Evolutionary conservation across 1,140 invertebrate genomes (phyloP), one percentile per base, ranked within the genome.

Genomic region (Drosophila chauvacae): DNA sequence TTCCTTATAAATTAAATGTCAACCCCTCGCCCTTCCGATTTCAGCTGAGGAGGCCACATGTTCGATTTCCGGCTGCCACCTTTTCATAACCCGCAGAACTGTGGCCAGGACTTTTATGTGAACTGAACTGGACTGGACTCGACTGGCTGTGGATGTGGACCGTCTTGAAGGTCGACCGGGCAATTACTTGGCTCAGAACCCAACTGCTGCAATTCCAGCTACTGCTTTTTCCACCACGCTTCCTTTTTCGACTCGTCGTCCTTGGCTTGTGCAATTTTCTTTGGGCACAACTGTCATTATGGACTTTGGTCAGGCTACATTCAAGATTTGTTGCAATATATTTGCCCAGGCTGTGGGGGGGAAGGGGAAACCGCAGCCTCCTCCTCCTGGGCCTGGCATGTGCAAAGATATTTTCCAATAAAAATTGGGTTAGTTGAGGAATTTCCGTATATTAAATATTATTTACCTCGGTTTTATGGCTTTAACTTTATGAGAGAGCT

Each of bases 1-100:
- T 51, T 75, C 63, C 81, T 63, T 88, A 77, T 84, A 88, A 87
- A 88, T 87, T 88, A 84, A 88, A 87, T 87, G 84, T 80, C 76
- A 80, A 51, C 63, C 42, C 30, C 42, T 35, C 73, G 11, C n/a
- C 26, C 70, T 85, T 81, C 68, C 82, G 74, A 83, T 86, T 76
- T 75, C 45, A 42, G 51, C 77, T 83, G 81, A 66, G 83, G 81
- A 66, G 83, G 74, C 80, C 84, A 87, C 85, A 87, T 87, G 84
- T 75, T 84, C 73, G 77, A 84, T 80, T 88, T 87, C 80, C 85
- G 84, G 80, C 69, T 51, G 57, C 75, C 76, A 78, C 75, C 63
- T 77, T 69, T 77, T 80, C 61, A 61, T 80, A 84, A 80, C 63
- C 84, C 84, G 70, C 84, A 87, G 47, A 80, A 59, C 64, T 87